phyloP scores from a whole-genome alignment of 2,113 vertebrate genomes.

The Gnathonemus longibarbis region DNA sequence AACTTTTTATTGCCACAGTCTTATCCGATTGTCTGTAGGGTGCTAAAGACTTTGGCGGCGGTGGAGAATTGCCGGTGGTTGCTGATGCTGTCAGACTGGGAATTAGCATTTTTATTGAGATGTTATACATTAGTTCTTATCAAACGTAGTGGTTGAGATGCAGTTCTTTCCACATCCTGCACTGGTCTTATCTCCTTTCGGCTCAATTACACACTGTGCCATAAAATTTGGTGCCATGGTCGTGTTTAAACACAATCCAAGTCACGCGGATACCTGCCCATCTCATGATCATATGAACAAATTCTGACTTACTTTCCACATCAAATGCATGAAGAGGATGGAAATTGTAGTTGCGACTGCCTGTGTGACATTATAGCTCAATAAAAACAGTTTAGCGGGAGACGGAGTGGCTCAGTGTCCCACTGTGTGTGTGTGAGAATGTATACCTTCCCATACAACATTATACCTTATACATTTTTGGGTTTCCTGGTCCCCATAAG shows the following conservation, averaged over 20 bases:
- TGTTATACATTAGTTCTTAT: conserved; percentile 41
- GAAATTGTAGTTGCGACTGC: neutral
- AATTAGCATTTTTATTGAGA: conserved; percentile 47
- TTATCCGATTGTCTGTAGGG: conserved; percentile 29
- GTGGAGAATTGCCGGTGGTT: conserved; percentile 15
- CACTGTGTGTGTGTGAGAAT: neutral
- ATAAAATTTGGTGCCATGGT: neutral
- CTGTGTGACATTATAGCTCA: neutral
- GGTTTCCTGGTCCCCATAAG: no score
- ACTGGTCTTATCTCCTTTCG: conserved; percentile 31
- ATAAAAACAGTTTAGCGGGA: no score
- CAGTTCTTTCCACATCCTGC: conserved; percentile 29
- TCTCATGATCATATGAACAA: neutral
- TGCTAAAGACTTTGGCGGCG: conserved; percentile 9
- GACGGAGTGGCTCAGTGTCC: neutral
- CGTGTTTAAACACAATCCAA: conserved; percentile 7
- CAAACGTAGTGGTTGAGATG: conserved; percentile 35
- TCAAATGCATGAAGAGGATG: neutral
- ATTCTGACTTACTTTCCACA: neutral
- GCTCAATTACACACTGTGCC: conserved; percentile 17
- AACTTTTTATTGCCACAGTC: conserved; percentile 22
- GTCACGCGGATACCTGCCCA: neutral
- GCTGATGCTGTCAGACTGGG: conserved; percentile 21
- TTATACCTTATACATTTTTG: no score
- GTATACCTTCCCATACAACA: no score